Evolutionary conservation across 2,888 invertebrate genomes (phyloP), one percentile per base, ranked within the genome.

Genomic region (Orthonevra nobilis): DNA sequence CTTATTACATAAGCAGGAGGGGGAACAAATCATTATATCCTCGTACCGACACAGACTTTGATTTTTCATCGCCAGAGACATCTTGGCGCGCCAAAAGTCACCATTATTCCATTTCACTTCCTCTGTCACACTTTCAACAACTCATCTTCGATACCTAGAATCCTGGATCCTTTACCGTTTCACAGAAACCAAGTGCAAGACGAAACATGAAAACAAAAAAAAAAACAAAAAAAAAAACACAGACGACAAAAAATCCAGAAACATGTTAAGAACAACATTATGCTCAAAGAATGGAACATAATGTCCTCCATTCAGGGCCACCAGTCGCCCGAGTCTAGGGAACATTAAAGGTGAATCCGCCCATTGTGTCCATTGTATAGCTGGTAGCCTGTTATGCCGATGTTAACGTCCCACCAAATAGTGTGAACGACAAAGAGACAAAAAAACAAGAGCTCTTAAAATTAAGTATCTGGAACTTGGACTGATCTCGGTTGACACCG

Each of bases 331-430:
- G 6, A 48, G 64, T 36, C 66, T 66, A 68, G 50, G 61, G 48
- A 60, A 79, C 79, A 79, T 79, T 72, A 68, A 79, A 79, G 79
- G 79, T 73, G 73, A 72, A 50, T 73, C 73, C 61, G 50, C 54
- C 50, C 66, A 73, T 79, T 79, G 79, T 79, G 36, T 54, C 38
- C 60, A 77, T 77, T 77, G 64, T 77, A 10, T 50, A 72, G 30
- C 60, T 79, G 66, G 73, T 73, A 79, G 79, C 61, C 73, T 61
- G 66, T 73, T 68, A 61, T 79, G 79, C 68, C 56, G 36, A 28
- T 46, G 64, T 64, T 64, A 64, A 64, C 42, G 64, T 50, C 56
- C n/a, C 44, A 32, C 14, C 30, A 17, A 42, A 58, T 12, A 32
- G 5, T 26, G 26, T 10, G 17, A 30, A 40, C 9, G 20, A 36